Percentiles rank a stretch among this genome's conserved stretches.
Evolutionary conservation across 1,140 invertebrate genomes (phyloP).

Genomic region (Temnothorax curvispinosus): DNA sequence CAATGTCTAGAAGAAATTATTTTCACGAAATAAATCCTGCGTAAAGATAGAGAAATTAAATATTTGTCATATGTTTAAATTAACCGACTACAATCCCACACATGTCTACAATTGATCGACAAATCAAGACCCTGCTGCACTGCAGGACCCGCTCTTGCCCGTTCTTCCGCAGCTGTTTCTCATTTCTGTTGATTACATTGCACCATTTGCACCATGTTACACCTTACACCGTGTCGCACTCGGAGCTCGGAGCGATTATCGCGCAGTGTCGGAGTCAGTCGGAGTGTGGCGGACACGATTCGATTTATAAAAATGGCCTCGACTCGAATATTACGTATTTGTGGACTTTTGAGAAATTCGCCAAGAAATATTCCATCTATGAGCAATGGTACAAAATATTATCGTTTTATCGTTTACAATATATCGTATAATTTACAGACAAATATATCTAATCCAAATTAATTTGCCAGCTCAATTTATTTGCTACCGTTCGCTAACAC

Average conservation of each 20-base stretch:
- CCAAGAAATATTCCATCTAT: not conserved
- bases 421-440: not conserved
- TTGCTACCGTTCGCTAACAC: not conserved
- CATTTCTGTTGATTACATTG: too few species aligned
- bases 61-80: not conserved
- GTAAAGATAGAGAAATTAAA: not conserved
- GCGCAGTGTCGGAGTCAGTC: too few species aligned
- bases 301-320: conserved; percentile 36
- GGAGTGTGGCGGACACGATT: too few species aligned
- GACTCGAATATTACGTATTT: not conserved
- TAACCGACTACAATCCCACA: not conserved
- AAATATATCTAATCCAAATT: not conserved
- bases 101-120: not conserved
- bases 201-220: too few species aligned
- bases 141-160: too few species aligned
- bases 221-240: too few species aligned
- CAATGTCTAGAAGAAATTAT: not conserved
- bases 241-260: too few species aligned
- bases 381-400: conserved; percentile 32
- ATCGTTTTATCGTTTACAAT: not conserved
- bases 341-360: not conserved
- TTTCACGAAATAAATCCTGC: not conserved
- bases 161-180: not conserved
- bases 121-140: not conserved
- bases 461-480: not conserved